phyloP scores from a whole-genome alignment of 53 echinoderm and acorn worm genomes.

The Antedon mediterranea region DNA sequence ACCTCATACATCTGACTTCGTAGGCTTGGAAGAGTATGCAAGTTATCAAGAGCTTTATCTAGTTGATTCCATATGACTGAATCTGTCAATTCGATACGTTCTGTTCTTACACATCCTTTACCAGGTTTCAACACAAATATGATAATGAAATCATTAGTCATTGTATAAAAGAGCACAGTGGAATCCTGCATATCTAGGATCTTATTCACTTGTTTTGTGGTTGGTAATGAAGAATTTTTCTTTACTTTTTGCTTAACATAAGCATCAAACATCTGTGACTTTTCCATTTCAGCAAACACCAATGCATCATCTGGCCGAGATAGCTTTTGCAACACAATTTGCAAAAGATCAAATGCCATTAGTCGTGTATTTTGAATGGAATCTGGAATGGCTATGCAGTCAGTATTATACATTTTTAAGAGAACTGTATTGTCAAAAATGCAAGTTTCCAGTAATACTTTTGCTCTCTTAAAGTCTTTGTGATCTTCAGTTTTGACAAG shows the following conservation, averaged over 20 bases:
- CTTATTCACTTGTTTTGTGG: slow-evolving; percentile 8
- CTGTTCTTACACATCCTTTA: slow-evolving; percentile 26
- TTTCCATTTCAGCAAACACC: slow-evolving; percentile 40
- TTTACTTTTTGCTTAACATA: background rate
- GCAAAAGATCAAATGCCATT: slow-evolving; percentile 30
- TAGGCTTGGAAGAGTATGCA: background rate
- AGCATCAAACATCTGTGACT: background rate
- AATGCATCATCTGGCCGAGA: slow-evolving; percentile 36
- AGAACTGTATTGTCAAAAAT: slow-evolving; percentile 26
- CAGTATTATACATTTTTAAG: slow-evolving; percentile 9
- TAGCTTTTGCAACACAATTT: slow-evolving; percentile 52
- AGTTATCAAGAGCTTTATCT: background rate
- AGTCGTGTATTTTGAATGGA: slow-evolving; percentile 15
- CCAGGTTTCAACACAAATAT: slow-evolving; percentile 57
- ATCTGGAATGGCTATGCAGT: slow-evolving; percentile 7
- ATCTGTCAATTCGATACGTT: background rate
- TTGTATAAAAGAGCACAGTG: slow-evolving; percentile 48
- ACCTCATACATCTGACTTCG: slow-evolving; percentile 28
- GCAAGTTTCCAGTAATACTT: slow-evolving; percentile 28
- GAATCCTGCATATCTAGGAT: slow-evolving; percentile 29
- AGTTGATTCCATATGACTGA: background rate
- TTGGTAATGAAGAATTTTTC: background rate
- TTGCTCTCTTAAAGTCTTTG: slow-evolving; percentile 42
- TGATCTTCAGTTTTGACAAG: slow-evolving; percentile 37
- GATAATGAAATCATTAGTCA: slow-evolving; percentile 38